Conservation (phyloP, 1,140 invertebrate genomes). For the Orchesella cincta region DNA sequence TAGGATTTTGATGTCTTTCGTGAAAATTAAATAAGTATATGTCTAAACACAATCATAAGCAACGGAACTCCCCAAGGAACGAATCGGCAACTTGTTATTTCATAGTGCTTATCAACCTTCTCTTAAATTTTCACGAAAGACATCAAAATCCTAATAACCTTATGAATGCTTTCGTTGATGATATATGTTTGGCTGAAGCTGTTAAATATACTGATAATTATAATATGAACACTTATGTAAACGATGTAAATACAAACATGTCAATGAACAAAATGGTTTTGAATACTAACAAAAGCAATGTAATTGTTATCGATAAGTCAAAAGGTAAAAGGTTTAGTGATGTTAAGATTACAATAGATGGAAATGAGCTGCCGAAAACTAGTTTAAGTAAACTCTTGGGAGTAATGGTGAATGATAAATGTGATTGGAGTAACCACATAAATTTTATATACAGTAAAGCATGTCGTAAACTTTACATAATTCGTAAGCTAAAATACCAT, state of each 20-base stretch:
- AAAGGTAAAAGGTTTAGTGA: constrained; percentile 1
- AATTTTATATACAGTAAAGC: neutral
- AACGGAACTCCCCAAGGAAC: constrained; percentile 11
- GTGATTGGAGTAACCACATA: constrained; percentile 7
- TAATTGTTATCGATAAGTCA: constrained; percentile 7
- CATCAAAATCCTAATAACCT: neutral
- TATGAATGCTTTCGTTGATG: constrained; percentile 28
- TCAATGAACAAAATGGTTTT: neutral
- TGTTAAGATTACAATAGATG: neutral
- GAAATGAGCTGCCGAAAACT: neutral
- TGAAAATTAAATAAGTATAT: neutral
- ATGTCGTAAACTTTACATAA: neutral
- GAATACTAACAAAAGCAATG: neutral
- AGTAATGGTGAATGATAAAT: neutral
- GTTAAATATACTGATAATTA: neutral
- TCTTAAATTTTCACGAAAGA: neutral
- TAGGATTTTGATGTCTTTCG: neutral
- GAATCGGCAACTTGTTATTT: neutral
- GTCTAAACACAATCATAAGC: too few species aligned
- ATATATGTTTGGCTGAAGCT: neutral
- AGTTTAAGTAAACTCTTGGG: neutral
- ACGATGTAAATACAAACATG: neutral
- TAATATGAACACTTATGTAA: neutral
- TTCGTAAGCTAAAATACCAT: neutral
- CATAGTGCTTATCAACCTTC: neutral